Base-by-base conservation (phyloP, 92 coral and sea anemone species). In the Epizoanthus rinbou region DNA sequence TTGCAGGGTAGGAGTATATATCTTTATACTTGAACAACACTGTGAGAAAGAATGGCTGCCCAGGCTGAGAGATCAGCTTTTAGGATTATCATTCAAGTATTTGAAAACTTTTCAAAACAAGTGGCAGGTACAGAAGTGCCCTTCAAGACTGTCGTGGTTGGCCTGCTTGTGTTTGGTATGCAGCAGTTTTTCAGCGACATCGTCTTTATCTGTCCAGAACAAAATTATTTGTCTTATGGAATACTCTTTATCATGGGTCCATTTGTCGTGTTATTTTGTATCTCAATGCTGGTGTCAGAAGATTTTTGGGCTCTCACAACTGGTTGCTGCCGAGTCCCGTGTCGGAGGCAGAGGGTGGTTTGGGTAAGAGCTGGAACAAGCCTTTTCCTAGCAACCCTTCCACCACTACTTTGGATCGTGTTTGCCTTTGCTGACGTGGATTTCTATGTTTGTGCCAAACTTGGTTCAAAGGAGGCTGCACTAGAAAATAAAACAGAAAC, bases 271-370 rank as follows among this genome's bases (percentile, higher is more conserved):
- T 71, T 93, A 45, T 91, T 93, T 50, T 90, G 97, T 85, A 67
- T 93, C 11, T 91, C 97, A 13, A 79, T 93, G 52, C 82, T 88
- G 17, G 88, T 81, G 19, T 93, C 97, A 3, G 86, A 92, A 24
- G 54, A 92, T 23, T 91, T 93, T 56, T 93, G 97, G 94, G 92
- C 85, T 64, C 80, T 87, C 17, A 87, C 89, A 6, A 93, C 97
- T 57, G 92, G 97, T 3, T 66, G 74, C 15, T 66, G 76, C 35
- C 85, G 74, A 31, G 64, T 67, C 17, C 63, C 80, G 3, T 88
- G 87, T 22, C 75, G 80, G 9, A 81, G 90, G 25, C 82, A 88
- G 41, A 86, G 85, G 16, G 37, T 84, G 47, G 54, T 91, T 57
- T 88, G 89, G 94, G 78, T 80, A 81, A 88, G 89, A 57, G 83